Evolutionary conservation across 2,113 vertebrate species (phyloP).

Genomic region (Bambusicola thoracicus): DNA sequence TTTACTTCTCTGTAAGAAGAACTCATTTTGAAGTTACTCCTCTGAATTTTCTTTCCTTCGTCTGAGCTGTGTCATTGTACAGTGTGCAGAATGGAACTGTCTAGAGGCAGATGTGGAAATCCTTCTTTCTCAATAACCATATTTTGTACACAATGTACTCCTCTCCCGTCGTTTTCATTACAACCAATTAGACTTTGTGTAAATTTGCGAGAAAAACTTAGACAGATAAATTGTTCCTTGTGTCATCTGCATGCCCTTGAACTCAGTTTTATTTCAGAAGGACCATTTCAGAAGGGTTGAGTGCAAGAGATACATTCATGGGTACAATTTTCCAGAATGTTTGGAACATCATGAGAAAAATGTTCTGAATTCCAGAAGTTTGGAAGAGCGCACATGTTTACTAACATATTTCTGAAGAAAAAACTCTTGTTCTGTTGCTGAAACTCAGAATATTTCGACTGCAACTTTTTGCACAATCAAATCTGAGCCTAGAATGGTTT

Average conservation of each 20-base stretch:
- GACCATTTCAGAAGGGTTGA: neutral
- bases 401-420: neutral
- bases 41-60: neutral
- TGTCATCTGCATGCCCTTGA: constrained; percentile 11
- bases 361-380: constrained; percentile 9
- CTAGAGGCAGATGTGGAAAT: constrained; percentile 10
- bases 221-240: neutral
- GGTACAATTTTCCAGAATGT: neutral
- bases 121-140: neutral
- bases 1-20: neutral
- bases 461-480: neutral
- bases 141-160: neutral
- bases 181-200: neutral
- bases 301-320: neutral
- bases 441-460: neutral
- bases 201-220: neutral
- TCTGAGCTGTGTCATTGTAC: neutral
- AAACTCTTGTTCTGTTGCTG: neutral
- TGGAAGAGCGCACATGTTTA: neutral
- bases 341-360: neutral
- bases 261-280: neutral
- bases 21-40: neutral
- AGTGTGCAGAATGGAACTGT: neutral
- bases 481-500: neutral
- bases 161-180: neutral